phyloP scores from a whole-genome alignment of 2,113 vertebrate species.

The Podarcis muralis region DNA sequence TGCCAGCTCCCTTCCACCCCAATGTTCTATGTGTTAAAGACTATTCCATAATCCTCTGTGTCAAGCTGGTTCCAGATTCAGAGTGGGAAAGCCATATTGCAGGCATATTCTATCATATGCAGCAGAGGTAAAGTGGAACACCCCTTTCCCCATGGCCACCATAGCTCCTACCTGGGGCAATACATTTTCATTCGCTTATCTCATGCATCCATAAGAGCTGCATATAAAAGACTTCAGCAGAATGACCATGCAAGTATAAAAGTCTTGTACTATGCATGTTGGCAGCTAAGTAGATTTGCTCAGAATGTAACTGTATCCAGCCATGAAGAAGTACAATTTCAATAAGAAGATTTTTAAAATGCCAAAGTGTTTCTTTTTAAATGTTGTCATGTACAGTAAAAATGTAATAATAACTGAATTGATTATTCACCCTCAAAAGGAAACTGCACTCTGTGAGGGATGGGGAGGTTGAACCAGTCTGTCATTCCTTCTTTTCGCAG shows the following conservation, averaged over 20 bases:
- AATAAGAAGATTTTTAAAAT: conserved; percentile 58
- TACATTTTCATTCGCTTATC: background rate
- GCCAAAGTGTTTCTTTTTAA: conserved; percentile 43
- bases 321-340: conserved; percentile 49
- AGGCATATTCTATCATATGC: background rate
- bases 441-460: conserved; percentile 41
- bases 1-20: background rate
- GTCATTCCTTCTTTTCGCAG: conserved; percentile 16
- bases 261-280: background rate
- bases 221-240: background rate
- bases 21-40: background rate
- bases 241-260: background rate
- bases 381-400: conserved; percentile 36
- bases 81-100: background rate
- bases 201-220: background rate
- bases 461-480: conserved; percentile 42
- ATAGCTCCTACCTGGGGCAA: background rate
- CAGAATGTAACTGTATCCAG: conserved; percentile 30
- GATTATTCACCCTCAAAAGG: conserved; percentile 48
- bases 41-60: background rate
- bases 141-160: background rate
- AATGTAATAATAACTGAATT: conserved; percentile 54
- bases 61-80: background rate
- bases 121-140: too few species aligned
- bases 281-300: background rate